A percentile compares a stretch with the other conserved stretches of the same genome.
Conservation (phyloP, 37 sponge, comb jelly and placozoan genomes). For the Oopsacas minuta region DNA sequence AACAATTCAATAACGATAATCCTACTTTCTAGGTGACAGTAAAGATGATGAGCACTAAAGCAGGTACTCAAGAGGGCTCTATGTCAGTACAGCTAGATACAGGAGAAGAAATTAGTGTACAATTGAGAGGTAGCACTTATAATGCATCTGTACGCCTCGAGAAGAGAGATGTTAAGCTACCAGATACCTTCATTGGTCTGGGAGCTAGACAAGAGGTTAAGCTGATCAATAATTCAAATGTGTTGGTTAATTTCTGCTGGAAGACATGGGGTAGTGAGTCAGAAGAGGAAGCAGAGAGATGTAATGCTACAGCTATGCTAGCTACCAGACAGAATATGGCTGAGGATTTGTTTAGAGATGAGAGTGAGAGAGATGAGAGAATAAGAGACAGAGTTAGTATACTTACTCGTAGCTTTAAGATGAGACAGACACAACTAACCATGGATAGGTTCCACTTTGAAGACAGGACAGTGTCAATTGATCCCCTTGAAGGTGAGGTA, state of each 20-base stretch:
- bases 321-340: slow-evolving; percentile 60
- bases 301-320: slow-evolving; percentile 36
- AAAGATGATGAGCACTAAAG: background rate
- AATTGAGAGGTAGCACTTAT: slow-evolving; percentile 59
- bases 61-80: background rate
- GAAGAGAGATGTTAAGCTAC: slow-evolving; percentile 56
- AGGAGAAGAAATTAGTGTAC: slow-evolving; percentile 72
- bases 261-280: slow-evolving; percentile 54
- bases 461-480: slow-evolving; percentile 59
- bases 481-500: slow-evolving; percentile 65
- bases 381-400: slow-evolving; percentile 77
- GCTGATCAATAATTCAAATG: slow-evolving; percentile 62
- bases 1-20: background rate
- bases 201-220: slow-evolving; percentile 22
- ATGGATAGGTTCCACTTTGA: slow-evolving; percentile 58
- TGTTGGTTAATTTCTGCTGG: slow-evolving; percentile 84
- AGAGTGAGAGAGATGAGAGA: slow-evolving; percentile 65
- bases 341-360: slow-evolving; percentile 58
- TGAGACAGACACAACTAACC: background rate
- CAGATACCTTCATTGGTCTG: slow-evolving; percentile 81
- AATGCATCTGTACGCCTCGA: slow-evolving; percentile 83
- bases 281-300: slow-evolving; percentile 59
- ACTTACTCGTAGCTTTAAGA: slow-evolving; percentile 46
- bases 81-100: background rate
- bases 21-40: background rate